phyloP scores from a whole-genome alignment of 2,888 invertebrate species.

The Apodemia zela region DNA sequence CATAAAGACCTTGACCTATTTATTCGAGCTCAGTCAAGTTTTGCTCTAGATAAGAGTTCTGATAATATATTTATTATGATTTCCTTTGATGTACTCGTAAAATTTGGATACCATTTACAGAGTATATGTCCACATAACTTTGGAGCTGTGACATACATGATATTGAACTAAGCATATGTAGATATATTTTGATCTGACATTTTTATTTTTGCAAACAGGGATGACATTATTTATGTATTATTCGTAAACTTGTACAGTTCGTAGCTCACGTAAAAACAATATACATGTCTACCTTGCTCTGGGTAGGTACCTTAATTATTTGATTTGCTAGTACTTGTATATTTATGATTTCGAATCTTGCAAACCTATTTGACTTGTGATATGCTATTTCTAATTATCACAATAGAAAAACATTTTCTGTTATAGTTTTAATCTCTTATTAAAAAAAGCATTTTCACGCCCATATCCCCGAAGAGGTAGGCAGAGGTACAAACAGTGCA shows the following conservation, averaged over 20 bases:
- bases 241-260: slow-evolving; percentile 3
- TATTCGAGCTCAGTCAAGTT: slow-evolving; percentile 37
- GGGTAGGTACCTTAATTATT: too few relatives aligned
- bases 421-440: too few relatives aligned
- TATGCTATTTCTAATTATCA: too few relatives aligned
- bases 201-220: slow-evolving; percentile 3
- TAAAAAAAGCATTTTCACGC: too few relatives aligned
- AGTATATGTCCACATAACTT: not conserved
- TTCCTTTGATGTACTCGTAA: slow-evolving; percentile 10
- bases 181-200: not conserved
- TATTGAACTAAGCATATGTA: not conserved
- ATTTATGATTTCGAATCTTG: too few relatives aligned
- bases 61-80: slow-evolving; percentile 15
- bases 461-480: too few relatives aligned
- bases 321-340: too few relatives aligned
- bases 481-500: too few relatives aligned
- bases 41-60: slow-evolving; percentile 16
- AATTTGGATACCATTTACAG: slow-evolving; percentile 4
- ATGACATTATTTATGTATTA: slow-evolving; percentile 1
- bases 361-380: too few relatives aligned
- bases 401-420: too few relatives aligned
- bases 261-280: slow-evolving; percentile 2
- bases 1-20: slow-evolving; percentile 52
- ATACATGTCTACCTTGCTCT: not conserved
- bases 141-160: not conserved